Percentiles rank a stretch among this genome's conserved stretches.
These are phyloP conservation scores for Macquaria ambigua DNA, from an alignment of 2,113 vertebrate species.

Conservation along the genomic window DNA sequence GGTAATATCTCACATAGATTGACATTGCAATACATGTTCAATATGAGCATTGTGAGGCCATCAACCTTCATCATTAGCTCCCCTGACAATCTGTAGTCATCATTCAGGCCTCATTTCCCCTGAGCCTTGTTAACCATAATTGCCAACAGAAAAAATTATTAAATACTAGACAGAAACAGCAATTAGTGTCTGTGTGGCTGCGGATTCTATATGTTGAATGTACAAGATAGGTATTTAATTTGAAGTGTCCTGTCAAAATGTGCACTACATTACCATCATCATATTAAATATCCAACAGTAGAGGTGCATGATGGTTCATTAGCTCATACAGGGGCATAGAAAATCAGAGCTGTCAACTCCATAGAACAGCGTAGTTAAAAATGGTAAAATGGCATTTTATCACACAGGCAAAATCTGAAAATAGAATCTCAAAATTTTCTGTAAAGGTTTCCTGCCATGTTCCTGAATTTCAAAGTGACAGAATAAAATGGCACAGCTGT, in stretches of 20 bases:
- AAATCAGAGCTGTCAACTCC: background rate
- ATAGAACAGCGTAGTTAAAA: background rate
- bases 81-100: conserved; percentile 32
- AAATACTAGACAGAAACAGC: background rate
- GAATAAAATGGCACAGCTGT: conserved; percentile 1
- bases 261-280: background rate
- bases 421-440: background rate
- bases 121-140: conserved; percentile 19
- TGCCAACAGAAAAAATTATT: conserved; percentile 29
- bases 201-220: conserved; percentile 12
- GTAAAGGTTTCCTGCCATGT: background rate
- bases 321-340: background rate
- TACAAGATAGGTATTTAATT: background rate
- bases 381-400: background rate
- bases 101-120: conserved; percentile 38
- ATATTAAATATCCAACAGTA: background rate
- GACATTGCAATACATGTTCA: background rate
- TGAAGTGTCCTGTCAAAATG: background rate
- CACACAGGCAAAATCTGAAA: background rate
- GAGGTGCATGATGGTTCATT: background rate
- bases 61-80: conserved; percentile 23
- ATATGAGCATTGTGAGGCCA: background rate
- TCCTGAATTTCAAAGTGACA: conserved; percentile 3
- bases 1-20: background rate
- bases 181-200: conserved; percentile 19